phyloP scores from a whole-genome alignment of 2,113 vertebrate species.

The Ramphastos sulfuratus region DNA sequence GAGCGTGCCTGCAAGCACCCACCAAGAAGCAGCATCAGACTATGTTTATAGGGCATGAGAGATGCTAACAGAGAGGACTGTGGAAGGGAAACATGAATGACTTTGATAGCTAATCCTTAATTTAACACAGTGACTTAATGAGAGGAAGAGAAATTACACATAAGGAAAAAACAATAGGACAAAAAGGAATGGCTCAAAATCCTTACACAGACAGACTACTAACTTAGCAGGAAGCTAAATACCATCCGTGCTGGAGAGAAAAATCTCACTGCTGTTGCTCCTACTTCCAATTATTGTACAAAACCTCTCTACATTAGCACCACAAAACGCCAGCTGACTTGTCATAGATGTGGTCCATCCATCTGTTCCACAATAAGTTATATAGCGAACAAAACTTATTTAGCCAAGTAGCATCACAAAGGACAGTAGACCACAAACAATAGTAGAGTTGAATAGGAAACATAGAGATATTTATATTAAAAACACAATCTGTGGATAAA shows the following conservation, averaged over 20 bases:
- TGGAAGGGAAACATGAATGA: background rate
- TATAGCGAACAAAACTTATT: background rate
- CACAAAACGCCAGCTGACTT: slow-evolving; percentile 8
- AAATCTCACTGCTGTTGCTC: background rate
- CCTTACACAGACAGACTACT: background rate
- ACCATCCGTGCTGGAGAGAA: background rate
- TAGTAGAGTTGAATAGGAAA: background rate
- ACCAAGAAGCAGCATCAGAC: background rate
- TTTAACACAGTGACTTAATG: background rate
- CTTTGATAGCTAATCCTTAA: slow-evolving; percentile 17
- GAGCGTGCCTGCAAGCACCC: background rate
- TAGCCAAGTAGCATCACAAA: background rate
- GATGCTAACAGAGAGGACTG: background rate
- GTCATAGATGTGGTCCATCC: background rate
- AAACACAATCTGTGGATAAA: slow-evolving; percentile 12
- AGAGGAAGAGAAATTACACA: slow-evolving; percentile 3
- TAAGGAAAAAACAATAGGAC: background rate
- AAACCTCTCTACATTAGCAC: background rate
- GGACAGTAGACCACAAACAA: slow-evolving; percentile 20
- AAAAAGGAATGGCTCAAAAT: background rate
- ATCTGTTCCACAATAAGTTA: background rate
- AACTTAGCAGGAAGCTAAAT: slow-evolving; percentile 36
- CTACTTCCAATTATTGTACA: background rate
- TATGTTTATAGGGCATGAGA: background rate
- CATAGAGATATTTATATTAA: slow-evolving; percentile 29